These are phyloP conservation scores for Helogale parvula DNA, from an alignment of 2,113 vertebrate genomes.

Conservation along the genomic window DNA sequence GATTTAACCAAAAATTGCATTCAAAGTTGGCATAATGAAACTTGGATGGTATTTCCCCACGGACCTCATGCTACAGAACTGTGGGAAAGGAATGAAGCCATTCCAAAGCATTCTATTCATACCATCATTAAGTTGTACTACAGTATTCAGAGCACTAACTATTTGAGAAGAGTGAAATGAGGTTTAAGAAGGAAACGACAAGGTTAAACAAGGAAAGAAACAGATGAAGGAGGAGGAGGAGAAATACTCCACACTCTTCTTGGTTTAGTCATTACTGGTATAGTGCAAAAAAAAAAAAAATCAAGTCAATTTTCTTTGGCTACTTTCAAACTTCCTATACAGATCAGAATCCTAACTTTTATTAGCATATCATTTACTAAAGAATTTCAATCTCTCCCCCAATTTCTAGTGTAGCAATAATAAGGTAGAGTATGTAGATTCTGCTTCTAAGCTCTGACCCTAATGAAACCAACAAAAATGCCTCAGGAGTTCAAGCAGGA, in stretches of 20 bases:
- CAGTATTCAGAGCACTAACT: not conserved
- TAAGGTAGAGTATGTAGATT: not conserved
- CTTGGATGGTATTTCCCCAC: conserved; percentile 21
- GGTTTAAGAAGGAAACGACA: conserved; percentile 1
- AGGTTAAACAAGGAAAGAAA: not conserved
- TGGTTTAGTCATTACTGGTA: not conserved
- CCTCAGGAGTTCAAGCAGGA: not conserved
- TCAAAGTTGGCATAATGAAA: conserved; percentile 51
- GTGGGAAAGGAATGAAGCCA: conserved; percentile 20
- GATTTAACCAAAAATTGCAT: conserved; percentile 33
- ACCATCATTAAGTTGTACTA: not conserved
- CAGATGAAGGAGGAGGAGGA: not conserved
- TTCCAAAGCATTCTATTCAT: conserved; percentile 21
- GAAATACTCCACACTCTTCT: not conserved
- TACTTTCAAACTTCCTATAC: not conserved
- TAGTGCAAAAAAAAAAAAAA: not conserved
- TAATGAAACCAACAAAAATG: not conserved
- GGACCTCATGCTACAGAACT: not conserved
- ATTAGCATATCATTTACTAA: not conserved
- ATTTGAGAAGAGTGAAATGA: not conserved
- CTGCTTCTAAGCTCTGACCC: conserved; percentile 3
- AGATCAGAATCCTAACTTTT: not conserved
- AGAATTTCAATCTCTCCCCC: not conserved
- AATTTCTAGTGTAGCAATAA: not conserved
- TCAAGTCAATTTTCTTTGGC: not conserved